These are phyloP conservation scores for Drosophila arizonae DNA, from an alignment of 1,140 invertebrate species.

Conservation along the genomic window DNA sequence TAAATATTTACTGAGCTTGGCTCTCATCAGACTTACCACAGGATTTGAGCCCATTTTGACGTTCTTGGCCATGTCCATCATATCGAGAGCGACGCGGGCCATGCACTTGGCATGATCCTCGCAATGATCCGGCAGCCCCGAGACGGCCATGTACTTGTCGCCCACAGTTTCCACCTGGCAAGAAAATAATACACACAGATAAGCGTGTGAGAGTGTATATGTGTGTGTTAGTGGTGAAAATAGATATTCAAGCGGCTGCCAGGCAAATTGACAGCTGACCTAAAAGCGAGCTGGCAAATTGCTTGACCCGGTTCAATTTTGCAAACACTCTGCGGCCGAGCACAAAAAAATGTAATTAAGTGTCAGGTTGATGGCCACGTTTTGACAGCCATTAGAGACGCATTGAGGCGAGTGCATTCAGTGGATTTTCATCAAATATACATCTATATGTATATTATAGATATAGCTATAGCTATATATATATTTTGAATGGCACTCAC, in stretches of 20 bases:
- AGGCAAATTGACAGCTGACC: conserved; percentile 54
- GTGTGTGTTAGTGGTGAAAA: conserved; percentile 17
- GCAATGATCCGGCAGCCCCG: conserved; percentile 96
- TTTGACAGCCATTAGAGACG: conserved; percentile 31
- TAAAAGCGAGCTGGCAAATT: conserved; percentile 31
- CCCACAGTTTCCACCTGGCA: conserved; percentile 98
- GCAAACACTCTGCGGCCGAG: conserved; percentile 25
- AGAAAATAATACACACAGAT: conserved; percentile 28
- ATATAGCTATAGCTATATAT: not conserved
- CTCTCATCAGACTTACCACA: conserved; percentile 87
- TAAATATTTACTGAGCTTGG: not conserved
- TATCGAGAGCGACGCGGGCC: conserved; percentile 94
- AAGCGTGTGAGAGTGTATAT: conserved; percentile 1
- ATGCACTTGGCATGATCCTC: conserved; percentile 96
- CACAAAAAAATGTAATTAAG: conserved; percentile 62
- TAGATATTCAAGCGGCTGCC: not conserved
- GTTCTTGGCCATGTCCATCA: conserved; percentile 96
- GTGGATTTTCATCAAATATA: conserved; percentile 4
- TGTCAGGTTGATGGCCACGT: conserved; percentile 31
- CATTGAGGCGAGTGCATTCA: conserved; percentile 1
- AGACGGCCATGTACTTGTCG: conserved; percentile 99
- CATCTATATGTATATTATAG: not conserved
- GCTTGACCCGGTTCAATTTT: conserved; percentile 12
- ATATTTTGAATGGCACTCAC: conserved; percentile 83
- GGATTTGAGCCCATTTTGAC: conserved; percentile 93